Base-by-base conservation (phyloP, 2,888 invertebrate genomes). In the Corbicula japonica region DNA sequence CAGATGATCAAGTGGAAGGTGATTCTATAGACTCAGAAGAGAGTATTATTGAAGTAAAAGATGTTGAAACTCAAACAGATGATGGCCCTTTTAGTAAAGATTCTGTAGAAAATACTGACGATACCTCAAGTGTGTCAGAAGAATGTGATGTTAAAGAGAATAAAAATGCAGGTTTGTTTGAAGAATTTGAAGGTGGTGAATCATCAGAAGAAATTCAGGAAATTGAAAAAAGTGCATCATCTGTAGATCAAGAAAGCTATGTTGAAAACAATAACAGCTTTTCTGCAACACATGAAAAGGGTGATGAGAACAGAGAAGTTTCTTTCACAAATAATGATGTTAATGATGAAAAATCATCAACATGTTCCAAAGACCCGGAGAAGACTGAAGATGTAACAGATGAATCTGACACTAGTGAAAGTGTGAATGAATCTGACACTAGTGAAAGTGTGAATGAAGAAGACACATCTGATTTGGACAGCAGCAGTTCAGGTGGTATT, bases 11-110 rank as follows among this genome's bases (percentile, higher is more conserved):
- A 28, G 44, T 41, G 34, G 56, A 34, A 30, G 26, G 26, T 44
- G 54, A 62, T 54, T 34, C 21, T 34, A 32, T 8, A 6, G 30
- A 34, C 18, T 52, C 56, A 15, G 62, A 62, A 3, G 61, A 38
- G 35, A 81, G 81, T 75, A 52, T 60, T 23, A 56, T 54, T 70
- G 83, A 83, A 56, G 78, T 83, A 15, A 56, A 32, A 18, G 83
- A 83, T 68, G 71, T 75, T 30, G 69, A 54, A 5, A 73, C 73
- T 38, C 83, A 83, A 48, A 83, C 83, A 30, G 54, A 41, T 8
- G 66, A 54, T 26, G 41, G 52, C 1, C 18, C 21, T 15, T 5
- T 30, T 34, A 26, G 12, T 30, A 56, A 5, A 26, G 3, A 21
- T 32, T 44, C 21, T 41, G 26, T 8, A 60, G 60, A 26, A 26